Evolutionary conservation across 1,140 invertebrate genomes (phyloP).

Genomic region (Schlechtendalia chinensis): DNA sequence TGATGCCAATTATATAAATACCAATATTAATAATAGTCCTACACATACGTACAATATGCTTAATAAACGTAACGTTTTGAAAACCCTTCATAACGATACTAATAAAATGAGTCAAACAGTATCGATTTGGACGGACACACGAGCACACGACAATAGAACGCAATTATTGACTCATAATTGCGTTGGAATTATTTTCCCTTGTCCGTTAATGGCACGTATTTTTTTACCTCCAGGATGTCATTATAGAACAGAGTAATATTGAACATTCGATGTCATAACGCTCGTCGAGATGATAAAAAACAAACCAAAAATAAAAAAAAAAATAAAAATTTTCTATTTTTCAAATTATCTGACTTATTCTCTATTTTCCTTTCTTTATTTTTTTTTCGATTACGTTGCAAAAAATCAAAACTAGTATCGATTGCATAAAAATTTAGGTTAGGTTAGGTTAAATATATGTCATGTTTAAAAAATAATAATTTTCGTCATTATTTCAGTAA

Average conservation of each 20-base stretch:
- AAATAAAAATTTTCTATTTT: neutral
- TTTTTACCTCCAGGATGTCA: constrained; percentile 9
- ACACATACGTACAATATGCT: no score
- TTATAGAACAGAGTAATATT: constrained; percentile 17
- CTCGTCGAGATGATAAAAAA: neutral
- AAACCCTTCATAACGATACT: neutral
- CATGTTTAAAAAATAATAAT: neutral
- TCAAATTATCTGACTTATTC: neutral
- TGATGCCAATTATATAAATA: no score
- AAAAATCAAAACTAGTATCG: constrained; percentile 17
- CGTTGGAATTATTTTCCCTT: constrained; percentile 2
- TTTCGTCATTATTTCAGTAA: neutral
- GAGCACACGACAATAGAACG: constrained; percentile 1
- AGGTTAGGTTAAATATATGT: neutral
- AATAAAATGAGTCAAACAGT: neutral
- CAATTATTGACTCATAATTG: constrained; percentile 19
- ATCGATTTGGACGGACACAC: neutral
- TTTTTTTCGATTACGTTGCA: neutral
- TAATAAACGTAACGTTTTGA: no score
- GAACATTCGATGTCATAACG: neutral
- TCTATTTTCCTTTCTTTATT: no score
- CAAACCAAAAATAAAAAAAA: neutral
- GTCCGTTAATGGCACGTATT: neutral
- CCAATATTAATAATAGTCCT: no score
- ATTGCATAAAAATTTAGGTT: neutral